Conservation (phyloP, 2,113 vertebrate genomes). For the Elachura formosa region DNA sequence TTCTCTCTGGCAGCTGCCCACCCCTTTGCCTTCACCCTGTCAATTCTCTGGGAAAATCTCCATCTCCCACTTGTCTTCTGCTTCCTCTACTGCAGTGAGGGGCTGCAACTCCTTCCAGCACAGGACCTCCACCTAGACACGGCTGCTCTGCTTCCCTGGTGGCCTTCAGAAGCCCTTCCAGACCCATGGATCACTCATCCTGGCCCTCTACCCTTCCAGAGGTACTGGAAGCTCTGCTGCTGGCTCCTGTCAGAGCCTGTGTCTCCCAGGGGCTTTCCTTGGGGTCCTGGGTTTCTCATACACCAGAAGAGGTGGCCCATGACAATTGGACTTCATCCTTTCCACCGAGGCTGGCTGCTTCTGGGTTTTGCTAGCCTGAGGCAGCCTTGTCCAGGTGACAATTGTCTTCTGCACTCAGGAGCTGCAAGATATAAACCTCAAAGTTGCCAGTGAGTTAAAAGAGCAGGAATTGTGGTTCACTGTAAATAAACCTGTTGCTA, state of each 20-base stretch:
- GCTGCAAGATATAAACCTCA: background rate
- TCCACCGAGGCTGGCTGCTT: background rate
- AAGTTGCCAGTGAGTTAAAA: background rate
- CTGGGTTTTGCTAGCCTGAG: background rate
- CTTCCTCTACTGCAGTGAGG: background rate
- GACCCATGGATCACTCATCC: background rate
- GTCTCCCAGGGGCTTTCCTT: background rate
- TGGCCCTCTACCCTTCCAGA: background rate
- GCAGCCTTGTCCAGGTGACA: background rate
- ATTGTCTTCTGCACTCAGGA: background rate
- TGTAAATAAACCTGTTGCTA: background rate
- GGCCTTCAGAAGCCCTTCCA: background rate
- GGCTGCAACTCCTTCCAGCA: background rate
- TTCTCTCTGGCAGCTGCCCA: background rate
- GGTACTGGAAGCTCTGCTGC: background rate
- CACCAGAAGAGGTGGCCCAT: background rate
- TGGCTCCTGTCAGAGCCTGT: background rate
- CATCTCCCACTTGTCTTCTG: background rate
- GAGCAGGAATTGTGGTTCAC: background rate
- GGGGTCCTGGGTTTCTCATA: background rate
- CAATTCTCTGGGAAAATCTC: background rate
- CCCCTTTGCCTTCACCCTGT: background rate
- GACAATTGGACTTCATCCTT: background rate
- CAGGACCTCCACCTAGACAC: background rate
- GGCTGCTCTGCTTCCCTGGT: background rate